Base-by-base conservation (phyloP, 1,140 invertebrate species). In the Tetragnatha versicolor region DNA sequence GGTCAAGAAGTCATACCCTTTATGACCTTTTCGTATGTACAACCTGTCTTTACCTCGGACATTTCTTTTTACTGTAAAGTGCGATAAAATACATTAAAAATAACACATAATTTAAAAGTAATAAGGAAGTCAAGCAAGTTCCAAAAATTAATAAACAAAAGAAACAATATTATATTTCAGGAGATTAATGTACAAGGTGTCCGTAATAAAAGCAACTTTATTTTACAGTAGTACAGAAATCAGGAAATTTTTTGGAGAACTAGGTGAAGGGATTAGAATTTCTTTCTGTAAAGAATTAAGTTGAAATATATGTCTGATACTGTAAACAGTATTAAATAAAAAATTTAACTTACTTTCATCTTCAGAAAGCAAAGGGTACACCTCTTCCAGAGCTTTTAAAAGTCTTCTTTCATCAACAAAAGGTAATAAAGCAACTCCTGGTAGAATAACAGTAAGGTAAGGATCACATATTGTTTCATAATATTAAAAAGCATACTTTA, bases 361-460 rank as follows among this genome's bases (percentile, higher is more conserved):
- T 45, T 89, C 87, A 1, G 94, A 93, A 35, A 99, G 86, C 65
- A 90, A 86, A 1, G 89, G 85, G 83, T 98, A 96, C 82, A 93
- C 94, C 4, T 91, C 90, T 80, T 91, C 87, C 22, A 99, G 86
- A 2, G 96, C 94, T 82, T 92, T 92, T 83, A 97, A 93, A 25
- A 99, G 88, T 79, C 97, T 88, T 53, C 89, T 89, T 87, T 99
- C 97, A 84, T 99, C 97, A 0, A 99, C 98, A 88, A 99, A 99
- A 37, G 98, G 98, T 61, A 99, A 86, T 10, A 99, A 85, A 5
- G 98, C 98, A 10, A 99, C 98, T 75, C 98, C 87, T 86, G 72
- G 42, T 81, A 82, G 35, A 76, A 63, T 22, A 66, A 2, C 3
- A 35, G 31, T 9, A 35, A 35, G 20, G 25, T 7, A 27, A 25